These are phyloP conservation scores for Ceyx cyanopectus DNA, from an alignment of 2,113 vertebrate genomes.

Conservation along the genomic window DNA sequence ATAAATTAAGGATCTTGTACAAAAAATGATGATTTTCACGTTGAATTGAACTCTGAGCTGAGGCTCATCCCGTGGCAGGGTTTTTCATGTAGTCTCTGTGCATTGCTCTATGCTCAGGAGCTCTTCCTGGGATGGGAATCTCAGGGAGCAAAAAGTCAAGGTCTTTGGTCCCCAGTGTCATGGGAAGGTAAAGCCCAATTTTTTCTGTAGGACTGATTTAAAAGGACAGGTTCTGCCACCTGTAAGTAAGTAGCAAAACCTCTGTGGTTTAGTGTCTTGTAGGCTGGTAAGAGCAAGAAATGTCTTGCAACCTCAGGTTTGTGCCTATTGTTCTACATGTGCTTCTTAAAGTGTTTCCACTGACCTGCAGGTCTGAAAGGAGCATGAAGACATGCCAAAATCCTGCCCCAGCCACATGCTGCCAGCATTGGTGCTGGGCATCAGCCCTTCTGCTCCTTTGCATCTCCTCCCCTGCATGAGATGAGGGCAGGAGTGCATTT, in stretches of 20 bases:
- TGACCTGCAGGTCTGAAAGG: neutral
- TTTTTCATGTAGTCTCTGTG: neutral
- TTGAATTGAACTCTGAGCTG: neutral
- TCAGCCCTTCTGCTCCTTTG: neutral
- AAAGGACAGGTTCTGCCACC: neutral
- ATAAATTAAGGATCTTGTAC: slow-evolving; percentile 9
- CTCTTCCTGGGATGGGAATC: neutral
- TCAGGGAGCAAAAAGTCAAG: neutral
- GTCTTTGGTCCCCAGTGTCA: neutral
- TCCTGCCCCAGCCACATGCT: neutral
- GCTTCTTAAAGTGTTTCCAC: neutral
- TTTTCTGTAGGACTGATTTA: too few species aligned
- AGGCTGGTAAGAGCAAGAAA: neutral
- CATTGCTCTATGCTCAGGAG: neutral
- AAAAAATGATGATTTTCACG: slow-evolving; percentile 17
- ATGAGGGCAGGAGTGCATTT: neutral
- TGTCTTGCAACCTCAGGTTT: neutral
- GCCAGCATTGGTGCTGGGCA: neutral
- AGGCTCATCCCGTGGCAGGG: neutral
- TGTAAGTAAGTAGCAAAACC: neutral
- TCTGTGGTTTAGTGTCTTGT: neutral
- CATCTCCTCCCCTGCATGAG: too few species aligned
- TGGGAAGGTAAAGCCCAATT: neutral
- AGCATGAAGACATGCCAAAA: neutral
- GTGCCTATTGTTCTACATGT: neutral